phyloP scores from a whole-genome alignment of 2,888 invertebrate species.

The Dichetophora obliterata region DNA sequence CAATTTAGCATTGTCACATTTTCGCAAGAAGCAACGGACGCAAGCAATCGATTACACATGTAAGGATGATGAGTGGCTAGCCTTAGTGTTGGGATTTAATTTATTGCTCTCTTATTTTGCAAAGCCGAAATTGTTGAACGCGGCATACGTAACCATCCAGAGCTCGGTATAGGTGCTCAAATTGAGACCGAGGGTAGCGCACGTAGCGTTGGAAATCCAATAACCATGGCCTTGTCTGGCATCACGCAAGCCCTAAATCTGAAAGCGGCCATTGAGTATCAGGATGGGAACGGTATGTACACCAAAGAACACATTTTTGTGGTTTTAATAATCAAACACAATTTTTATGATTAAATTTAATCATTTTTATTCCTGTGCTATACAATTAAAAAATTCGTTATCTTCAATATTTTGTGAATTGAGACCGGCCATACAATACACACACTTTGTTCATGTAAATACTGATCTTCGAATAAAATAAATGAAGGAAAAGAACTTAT shows the following conservation, averaged over 20 bases:
- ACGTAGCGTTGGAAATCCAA: slow-evolving; percentile 85
- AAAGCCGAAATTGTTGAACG: slow-evolving; percentile 88
- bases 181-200: slow-evolving; percentile 77
- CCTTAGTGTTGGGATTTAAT: background rate
- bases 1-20: slow-evolving; percentile 95
- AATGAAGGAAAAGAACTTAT: too few species aligned
- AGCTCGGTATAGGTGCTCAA: slow-evolving; percentile 96
- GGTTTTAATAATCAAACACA: background rate
- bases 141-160: slow-evolving; percentile 96
- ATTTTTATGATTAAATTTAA: too few species aligned
- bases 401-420: too few species aligned
- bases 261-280: slow-evolving; percentile 98
- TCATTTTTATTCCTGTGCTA: too few species aligned
- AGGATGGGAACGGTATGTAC: slow-evolving; percentile 82
- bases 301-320: background rate
- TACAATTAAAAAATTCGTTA: too few species aligned
- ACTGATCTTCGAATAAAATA: too few species aligned
- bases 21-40: slow-evolving; percentile 92
- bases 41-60: slow-evolving; percentile 94
- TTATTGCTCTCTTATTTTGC: slow-evolving; percentile 60
- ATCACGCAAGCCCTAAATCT: slow-evolving; percentile 98
- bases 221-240: slow-evolving; percentile 89
- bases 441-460: too few species aligned
- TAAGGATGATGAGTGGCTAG: slow-evolving; percentile 55
- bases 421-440: too few species aligned